These are phyloP conservation scores for Hyles lineata DNA, from an alignment of 2,888 invertebrate species.

Conservation along the genomic window DNA sequence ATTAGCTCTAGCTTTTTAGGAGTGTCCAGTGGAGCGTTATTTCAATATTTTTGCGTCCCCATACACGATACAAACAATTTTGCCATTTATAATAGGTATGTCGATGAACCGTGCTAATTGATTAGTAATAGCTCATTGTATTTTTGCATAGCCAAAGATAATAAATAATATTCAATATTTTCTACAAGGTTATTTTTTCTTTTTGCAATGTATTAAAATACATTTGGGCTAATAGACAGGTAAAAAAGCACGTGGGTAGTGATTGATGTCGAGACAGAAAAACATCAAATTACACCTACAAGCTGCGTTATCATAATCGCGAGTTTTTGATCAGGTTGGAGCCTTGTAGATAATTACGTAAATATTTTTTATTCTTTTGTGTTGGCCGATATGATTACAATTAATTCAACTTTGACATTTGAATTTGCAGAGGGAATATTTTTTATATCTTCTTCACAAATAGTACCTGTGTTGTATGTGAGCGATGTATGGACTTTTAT, in stretches of 20 bases:
- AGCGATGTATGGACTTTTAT: too few relatives aligned
- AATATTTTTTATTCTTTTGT: background rate
- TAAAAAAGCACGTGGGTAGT: background rate
- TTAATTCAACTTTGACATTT: constrained; percentile 3
- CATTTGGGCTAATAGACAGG: background rate
- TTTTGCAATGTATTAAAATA: background rate
- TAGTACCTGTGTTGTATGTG: background rate
- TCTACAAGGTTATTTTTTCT: background rate
- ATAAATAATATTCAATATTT: background rate
- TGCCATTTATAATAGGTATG: background rate
- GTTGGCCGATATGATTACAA: background rate
- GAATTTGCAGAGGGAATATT: background rate
- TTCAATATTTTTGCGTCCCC: constrained; percentile 40
- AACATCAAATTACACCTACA: background rate
- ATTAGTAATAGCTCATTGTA: background rate
- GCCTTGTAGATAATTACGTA: too few relatives aligned
- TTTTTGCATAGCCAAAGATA: background rate
- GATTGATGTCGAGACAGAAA: background rate
- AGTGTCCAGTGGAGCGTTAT: constrained; percentile 52
- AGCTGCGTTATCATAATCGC: background rate
- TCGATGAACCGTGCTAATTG: background rate
- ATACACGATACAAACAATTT: background rate
- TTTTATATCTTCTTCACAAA: background rate
- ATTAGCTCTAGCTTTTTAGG: constrained; percentile 81
- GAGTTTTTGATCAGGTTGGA: background rate